Evolutionary conservation across 2,888 invertebrate genomes (phyloP).

Genomic region (Nematopogon swammerdamellus): DNA sequence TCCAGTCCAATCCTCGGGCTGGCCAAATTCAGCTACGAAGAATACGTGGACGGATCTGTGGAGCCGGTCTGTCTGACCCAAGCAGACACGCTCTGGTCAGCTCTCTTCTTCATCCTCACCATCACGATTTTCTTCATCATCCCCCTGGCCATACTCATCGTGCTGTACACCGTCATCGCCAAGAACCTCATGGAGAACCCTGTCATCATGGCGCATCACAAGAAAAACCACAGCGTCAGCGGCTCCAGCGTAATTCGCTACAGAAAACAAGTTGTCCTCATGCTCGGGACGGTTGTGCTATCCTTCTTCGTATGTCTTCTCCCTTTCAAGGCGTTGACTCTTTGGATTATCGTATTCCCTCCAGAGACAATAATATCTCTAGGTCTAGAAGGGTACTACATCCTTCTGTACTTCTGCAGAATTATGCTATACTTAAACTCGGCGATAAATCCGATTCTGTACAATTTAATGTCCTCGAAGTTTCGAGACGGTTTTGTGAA

Average conservation of each 20-base stretch:
- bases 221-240: conserved; percentile 39
- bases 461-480: conserved; percentile 90
- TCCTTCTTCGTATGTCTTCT: conserved; percentile 89
- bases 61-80: conserved; percentile 80
- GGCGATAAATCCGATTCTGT: conserved; percentile 87
- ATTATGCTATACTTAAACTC: conserved; percentile 89
- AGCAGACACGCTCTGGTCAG: conserved; percentile 74
- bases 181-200: conserved; percentile 81
- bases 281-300: conserved; percentile 85
- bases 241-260: conserved; percentile 63
- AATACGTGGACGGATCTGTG: conserved; percentile 67
- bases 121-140: conserved; percentile 82
- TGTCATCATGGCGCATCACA: conserved; percentile 62
- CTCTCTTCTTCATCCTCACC: conserved; percentile 75
- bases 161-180: conserved; percentile 82
- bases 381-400: conserved; percentile 79
- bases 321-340: conserved; percentile 82
- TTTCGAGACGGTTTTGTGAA: conserved; percentile 79
- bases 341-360: conserved; percentile 82
- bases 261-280: conserved; percentile 79
- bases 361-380: conserved; percentile 63
- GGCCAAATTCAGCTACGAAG: conserved; percentile 69
- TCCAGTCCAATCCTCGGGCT: conserved; percentile 83
- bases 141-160: conserved; percentile 75
- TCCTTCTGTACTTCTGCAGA: conserved; percentile 79